Evolutionary conservation across 2,797 vertebrate genomes (phyloP).

Genomic region (Acanthis flammea): DNA sequence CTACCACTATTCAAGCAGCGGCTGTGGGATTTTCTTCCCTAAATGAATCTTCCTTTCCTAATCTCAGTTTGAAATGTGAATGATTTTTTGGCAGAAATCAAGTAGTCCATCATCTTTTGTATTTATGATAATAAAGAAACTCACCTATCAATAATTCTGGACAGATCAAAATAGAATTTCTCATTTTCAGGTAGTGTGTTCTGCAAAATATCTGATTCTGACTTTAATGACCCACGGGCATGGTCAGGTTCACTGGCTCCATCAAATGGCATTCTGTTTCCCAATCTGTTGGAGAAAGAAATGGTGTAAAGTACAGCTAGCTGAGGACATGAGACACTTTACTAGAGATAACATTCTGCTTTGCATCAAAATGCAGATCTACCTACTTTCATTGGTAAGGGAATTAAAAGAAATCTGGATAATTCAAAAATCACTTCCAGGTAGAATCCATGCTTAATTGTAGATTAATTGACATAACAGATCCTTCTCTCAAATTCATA

Average conservation of each 20-base stretch:
- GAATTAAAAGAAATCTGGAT: not conserved
- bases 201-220: constrained; percentile 75
- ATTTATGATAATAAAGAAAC: constrained; percentile 1
- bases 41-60: not conserved
- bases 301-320: not conserved
- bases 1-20: not conserved
- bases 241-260: constrained; percentile 74
- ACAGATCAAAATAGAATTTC: constrained; percentile 76
- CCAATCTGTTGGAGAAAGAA: constrained; percentile 63
- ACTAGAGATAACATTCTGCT: not conserved
- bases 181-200: constrained; percentile 75
- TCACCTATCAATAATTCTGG: constrained; percentile 76
- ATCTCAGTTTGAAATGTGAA: not conserved
- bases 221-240: constrained; percentile 67
- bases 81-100: not conserved
- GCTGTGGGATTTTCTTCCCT: not conserved
- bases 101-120: not conserved
- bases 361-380: not conserved
- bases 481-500: not conserved
- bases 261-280: constrained; percentile 73
- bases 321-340: not conserved
- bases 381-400: not conserved
- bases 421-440: not conserved
- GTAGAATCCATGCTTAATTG: not conserved
- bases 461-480: not conserved